Percentiles rank a stretch among this genome's conserved stretches.
phyloP scores from a whole-genome alignment of 2,797 vertebrate genomes.

The Aldrovandia affinis region DNA sequence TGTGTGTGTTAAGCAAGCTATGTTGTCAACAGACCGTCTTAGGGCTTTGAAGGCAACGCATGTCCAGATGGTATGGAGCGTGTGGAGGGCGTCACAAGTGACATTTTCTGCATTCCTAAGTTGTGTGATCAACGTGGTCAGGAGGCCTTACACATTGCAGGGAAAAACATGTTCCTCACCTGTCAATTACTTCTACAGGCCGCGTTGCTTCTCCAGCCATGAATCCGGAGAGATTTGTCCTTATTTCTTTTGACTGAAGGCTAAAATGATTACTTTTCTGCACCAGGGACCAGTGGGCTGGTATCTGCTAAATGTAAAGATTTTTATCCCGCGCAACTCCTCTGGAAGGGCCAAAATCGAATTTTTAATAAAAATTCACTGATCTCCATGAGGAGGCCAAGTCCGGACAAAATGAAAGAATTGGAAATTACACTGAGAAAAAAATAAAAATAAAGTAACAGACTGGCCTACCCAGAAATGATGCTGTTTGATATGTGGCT shows the following conservation, averaged over 20 bases:
- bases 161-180: constrained; percentile 4
- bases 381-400: constrained; percentile 14
- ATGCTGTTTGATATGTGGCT: neutral
- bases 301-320: constrained; percentile 30
- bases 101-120: neutral
- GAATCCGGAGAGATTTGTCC: constrained; percentile 25
- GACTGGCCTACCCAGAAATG: neutral
- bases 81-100: neutral
- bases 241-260: constrained; percentile 33
- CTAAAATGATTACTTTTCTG: constrained; percentile 30
- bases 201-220: neutral
- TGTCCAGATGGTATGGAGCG: neutral
- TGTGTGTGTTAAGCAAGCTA: neutral
- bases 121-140: constrained; percentile 11
- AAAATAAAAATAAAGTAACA: no score
- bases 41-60: neutral
- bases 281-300: constrained; percentile 26
- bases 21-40: neutral
- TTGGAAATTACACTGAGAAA: constrained; percentile 11
- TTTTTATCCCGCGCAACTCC: constrained; percentile 22
- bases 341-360: constrained; percentile 29
- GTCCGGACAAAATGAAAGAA: constrained; percentile 16
- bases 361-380: constrained; percentile 29
- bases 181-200: constrained; percentile 24
- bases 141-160: neutral